A percentile compares a stretch with the other conserved stretches of the same genome.
Conservation (phyloP, 2,113 vertebrate species). For the Anhinga rufa region DNA sequence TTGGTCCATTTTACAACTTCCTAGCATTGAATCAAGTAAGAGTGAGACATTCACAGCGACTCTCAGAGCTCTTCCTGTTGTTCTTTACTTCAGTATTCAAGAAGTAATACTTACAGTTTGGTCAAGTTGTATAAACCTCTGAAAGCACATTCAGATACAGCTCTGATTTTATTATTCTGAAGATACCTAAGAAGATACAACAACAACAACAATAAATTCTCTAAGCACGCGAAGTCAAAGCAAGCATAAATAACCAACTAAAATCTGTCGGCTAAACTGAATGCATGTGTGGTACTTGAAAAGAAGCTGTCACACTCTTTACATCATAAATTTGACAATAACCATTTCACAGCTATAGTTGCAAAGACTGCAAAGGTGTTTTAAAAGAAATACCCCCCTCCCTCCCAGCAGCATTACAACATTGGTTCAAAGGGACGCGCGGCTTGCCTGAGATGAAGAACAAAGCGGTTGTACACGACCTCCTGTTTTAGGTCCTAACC, state of each 20-base stretch:
- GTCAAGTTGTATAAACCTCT: slow-evolving; percentile 87
- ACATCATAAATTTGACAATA: neutral
- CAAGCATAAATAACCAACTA: neutral
- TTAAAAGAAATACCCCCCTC: neutral
- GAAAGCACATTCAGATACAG: slow-evolving; percentile 84
- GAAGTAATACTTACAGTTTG: slow-evolving; percentile 83
- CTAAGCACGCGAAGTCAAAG: neutral
- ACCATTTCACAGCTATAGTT: neutral
- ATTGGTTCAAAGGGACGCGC: neutral
- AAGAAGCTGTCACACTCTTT: neutral
- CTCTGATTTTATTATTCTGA: slow-evolving; percentile 86
- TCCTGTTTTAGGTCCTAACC: neutral
- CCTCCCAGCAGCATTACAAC: neutral
- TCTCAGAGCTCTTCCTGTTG: neutral
- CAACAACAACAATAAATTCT: neutral
- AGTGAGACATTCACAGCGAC: accelerated
- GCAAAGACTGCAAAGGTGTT: neutral
- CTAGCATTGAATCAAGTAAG: neutral
- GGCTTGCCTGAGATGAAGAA: neutral
- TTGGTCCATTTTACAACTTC: neutral
- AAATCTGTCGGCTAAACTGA: neutral
- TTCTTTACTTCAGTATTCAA: neutral
- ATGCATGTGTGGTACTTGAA: neutral
- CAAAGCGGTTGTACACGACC: accelerated
- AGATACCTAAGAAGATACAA: slow-evolving; percentile 78